phyloP scores from a whole-genome alignment of 2,797 vertebrate species.

The Atherinosoma microstoma region DNA sequence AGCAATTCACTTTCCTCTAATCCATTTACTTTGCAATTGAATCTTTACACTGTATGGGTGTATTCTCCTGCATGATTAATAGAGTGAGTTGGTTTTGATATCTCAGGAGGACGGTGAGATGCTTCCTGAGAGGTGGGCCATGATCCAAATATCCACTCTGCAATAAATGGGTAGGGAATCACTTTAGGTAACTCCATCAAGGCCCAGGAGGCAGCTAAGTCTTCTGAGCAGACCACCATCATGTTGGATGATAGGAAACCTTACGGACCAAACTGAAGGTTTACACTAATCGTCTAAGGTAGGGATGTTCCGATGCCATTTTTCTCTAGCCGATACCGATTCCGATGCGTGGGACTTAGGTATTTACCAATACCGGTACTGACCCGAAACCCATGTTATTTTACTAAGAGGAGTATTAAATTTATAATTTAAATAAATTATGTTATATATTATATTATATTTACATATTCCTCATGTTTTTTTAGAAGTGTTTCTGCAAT shows the following conservation, averaged over 20 bases:
- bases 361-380: too few species aligned
- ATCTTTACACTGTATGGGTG: constrained; percentile 71
- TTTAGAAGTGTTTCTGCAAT: too few species aligned
- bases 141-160: constrained; percentile 70
- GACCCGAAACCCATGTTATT: too few species aligned
- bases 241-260: constrained; percentile 9
- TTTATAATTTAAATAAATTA: too few species aligned
- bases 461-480: too few species aligned
- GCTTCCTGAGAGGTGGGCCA: constrained; percentile 62
- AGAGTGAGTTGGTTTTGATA: constrained; percentile 70
- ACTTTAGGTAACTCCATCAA: constrained; percentile 68
- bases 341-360: too few species aligned
- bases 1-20: constrained; percentile 76
- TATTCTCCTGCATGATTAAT: constrained; percentile 81
- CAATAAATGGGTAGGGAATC: constrained; percentile 67
- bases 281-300: not conserved
- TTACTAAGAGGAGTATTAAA: too few species aligned
- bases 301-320: too few species aligned
- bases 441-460: too few species aligned
- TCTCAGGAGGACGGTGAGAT: constrained; percentile 71
- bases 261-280: not conserved
- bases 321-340: too few species aligned
- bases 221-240: constrained; percentile 37
- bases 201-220: constrained; percentile 53
- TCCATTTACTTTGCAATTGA: constrained; percentile 80